Percentiles rank a stretch among this genome's conserved stretches.
These are phyloP conservation scores for Origma solitaria DNA, from an alignment of 2,113 vertebrate genomes.

Conservation along the genomic window DNA sequence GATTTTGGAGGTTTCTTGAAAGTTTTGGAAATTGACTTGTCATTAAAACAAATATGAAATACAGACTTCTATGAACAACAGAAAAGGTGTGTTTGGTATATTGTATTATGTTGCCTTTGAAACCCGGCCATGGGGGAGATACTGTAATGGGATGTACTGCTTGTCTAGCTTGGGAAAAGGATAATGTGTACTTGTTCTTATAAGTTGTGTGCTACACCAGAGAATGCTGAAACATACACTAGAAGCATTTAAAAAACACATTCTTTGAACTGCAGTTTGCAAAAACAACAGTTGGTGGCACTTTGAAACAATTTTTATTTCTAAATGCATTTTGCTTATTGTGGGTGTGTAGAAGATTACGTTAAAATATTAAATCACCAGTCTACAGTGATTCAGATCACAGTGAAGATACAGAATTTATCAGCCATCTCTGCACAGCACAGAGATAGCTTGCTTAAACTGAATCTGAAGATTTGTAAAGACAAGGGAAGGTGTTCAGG, in stretches of 20 bases:
- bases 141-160: not conserved
- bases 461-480: not conserved
- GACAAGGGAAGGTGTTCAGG: not conserved
- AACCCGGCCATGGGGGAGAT: not conserved
- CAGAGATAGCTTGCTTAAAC: not conserved
- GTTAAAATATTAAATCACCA: constrained; percentile 22
- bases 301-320: constrained; percentile 73
- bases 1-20: not conserved
- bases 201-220: not conserved
- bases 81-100: not conserved
- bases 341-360: constrained; percentile 20
- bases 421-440: not conserved
- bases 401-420: not conserved
- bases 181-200: not conserved
- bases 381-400: not conserved
- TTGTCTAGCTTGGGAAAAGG: not conserved
- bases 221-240: not conserved
- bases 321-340: constrained; percentile 10
- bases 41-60: not conserved
- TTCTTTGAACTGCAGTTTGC: constrained; percentile 69
- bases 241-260: not conserved
- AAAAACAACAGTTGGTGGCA: constrained; percentile 78
- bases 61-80: not conserved
- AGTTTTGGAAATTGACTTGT: not conserved
- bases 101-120: not conserved